Evolutionary conservation across 2,888 invertebrate genomes (phyloP), one percentile per base, ranked within the genome.

Genomic region (Reticulitermes lucifugus): DNA sequence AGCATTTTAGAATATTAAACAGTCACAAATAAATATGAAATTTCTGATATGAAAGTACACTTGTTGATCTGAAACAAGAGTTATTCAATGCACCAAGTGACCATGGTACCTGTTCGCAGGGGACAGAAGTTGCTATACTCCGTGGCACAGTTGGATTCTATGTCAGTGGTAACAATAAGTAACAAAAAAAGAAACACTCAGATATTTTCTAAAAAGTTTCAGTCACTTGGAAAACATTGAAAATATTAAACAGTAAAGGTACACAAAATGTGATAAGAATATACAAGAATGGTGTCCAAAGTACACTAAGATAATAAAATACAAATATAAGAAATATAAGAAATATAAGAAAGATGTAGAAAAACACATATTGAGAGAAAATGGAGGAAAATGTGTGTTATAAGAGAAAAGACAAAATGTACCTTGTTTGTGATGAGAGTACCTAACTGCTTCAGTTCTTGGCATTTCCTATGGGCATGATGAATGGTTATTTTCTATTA

Each of bases 271-370:
- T 86, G 84, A 87, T 77, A 84, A 65, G 29, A 79, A 59, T 51
- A 85, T 71, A 80, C 71, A 75, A 60, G 65, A 84, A 84, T 83
- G 83, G 83, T 81, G 65, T 85, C 73, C 46, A 87, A 85, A 84
- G 87, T 85, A 87, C 84, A 87, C 83, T 86, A 86, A 88, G 86
- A 88, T 71, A 86, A 86, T 86, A 87, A 87, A 87, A 88, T 87
- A 88, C 87, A 88, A 87, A 87, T 86, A 85, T 85, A 87, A 87
- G 87, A 86, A 86, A 87, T 86, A 85, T 85, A 87, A 87, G 87
- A 86, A 86, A 87, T 86, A 86, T 85, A 87, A 86, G 86, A 87
- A 86, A 87, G 85, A 88, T 87, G 88, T 84, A 88, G 88, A 88
- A 88, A 88, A 88, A 87, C 82, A 86, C 71, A 87, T 80, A 86